Evolutionary conservation across 2,888 invertebrate species (phyloP).

Genomic region (Prosopocoilus inquinatus): DNA sequence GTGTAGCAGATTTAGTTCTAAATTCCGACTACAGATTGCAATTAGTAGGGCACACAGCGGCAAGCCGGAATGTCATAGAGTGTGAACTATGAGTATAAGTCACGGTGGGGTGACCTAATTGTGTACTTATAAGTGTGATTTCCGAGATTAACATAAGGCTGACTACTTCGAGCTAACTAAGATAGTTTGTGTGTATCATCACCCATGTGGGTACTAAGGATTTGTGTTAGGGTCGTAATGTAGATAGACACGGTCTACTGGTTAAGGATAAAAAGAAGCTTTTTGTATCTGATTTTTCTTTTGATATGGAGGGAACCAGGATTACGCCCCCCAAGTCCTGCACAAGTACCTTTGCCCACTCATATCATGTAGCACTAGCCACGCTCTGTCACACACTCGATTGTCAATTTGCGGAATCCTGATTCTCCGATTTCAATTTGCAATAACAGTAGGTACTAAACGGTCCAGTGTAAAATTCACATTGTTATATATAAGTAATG

Average conservation of each 20-base stretch:
- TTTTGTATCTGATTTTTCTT: conserved; percentile 25
- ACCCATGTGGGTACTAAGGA: conserved; percentile 36
- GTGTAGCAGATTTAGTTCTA: conserved; percentile 62
- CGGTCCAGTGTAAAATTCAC: conserved; percentile 52
- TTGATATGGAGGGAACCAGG: conserved; percentile 28
- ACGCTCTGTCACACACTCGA: conserved; percentile 11
- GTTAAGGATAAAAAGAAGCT: conserved; percentile 22
- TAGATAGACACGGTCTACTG: conserved; percentile 37
- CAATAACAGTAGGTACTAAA: conserved; percentile 42
- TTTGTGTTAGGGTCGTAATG: conserved; percentile 43
- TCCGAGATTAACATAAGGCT: conserved; percentile 43
- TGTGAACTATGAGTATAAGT: conserved; percentile 35
- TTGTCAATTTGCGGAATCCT: conserved; percentile 30
- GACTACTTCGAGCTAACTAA: conserved; percentile 40
- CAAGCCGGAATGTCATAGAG: conserved; percentile 51
- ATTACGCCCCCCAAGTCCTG: conserved; percentile 30
- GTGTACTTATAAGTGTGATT: conserved; percentile 42
- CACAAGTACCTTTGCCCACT: conserved; percentile 36
- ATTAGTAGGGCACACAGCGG: conserved; percentile 52
- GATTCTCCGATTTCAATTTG: conserved; percentile 36
- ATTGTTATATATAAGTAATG: conserved; percentile 47
- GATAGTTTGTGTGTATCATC: conserved; percentile 37
- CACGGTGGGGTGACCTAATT: conserved; percentile 17
- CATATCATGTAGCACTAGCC: conserved; percentile 27
- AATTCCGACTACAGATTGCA: conserved; percentile 60